These are phyloP conservation scores for Lycia hirtaria DNA, from an alignment of 2,888 invertebrate species.

Conservation along the genomic window DNA sequence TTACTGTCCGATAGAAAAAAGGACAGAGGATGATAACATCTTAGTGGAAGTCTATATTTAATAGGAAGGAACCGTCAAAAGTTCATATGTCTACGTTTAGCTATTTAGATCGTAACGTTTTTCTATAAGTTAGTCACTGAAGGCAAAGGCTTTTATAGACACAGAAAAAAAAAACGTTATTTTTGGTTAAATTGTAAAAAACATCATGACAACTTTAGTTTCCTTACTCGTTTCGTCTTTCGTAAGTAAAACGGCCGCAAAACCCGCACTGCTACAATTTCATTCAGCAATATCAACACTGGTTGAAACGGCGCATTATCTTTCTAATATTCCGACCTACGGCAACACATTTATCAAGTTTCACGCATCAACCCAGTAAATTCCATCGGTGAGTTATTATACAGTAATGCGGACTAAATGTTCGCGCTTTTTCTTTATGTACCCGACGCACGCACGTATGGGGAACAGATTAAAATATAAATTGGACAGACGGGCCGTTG, in stretches of 20 bases:
- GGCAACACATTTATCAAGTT: slow-evolving; percentile 67
- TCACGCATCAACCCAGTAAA: slow-evolving; percentile 68
- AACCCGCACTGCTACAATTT: slow-evolving; percentile 14
- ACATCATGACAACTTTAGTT: too few relatives aligned
- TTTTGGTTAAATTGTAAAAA: too few relatives aligned
- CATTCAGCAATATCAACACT: slow-evolving; percentile 6
- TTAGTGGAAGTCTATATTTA: too few relatives aligned
- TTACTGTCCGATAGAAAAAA: too few relatives aligned
- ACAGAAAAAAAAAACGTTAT: too few relatives aligned
- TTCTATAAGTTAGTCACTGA: too few relatives aligned
- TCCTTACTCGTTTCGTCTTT: too few relatives aligned
- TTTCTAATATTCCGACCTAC: slow-evolving; percentile 44
- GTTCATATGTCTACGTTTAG: too few relatives aligned
- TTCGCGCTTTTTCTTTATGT: slow-evolving; percentile 77
- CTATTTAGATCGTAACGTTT: too few relatives aligned
- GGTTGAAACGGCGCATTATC: slow-evolving; percentile 21
- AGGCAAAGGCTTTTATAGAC: too few relatives aligned
- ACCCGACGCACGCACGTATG: slow-evolving; percentile 67
- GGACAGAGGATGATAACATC: too few relatives aligned
- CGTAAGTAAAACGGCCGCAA: slow-evolving; percentile 6
- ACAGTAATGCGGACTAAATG: slow-evolving; percentile 71
- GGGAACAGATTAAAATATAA: slow-evolving; percentile 39
- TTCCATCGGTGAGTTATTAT: slow-evolving; percentile 72
- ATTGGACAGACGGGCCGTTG: slow-evolving; percentile 36
- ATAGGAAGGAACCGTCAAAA: too few relatives aligned